Percentiles rank a stretch among this genome's conserved stretches.
Conservation (phyloP, 2,113 vertebrate species). For the Ammodramus savannarum region DNA sequence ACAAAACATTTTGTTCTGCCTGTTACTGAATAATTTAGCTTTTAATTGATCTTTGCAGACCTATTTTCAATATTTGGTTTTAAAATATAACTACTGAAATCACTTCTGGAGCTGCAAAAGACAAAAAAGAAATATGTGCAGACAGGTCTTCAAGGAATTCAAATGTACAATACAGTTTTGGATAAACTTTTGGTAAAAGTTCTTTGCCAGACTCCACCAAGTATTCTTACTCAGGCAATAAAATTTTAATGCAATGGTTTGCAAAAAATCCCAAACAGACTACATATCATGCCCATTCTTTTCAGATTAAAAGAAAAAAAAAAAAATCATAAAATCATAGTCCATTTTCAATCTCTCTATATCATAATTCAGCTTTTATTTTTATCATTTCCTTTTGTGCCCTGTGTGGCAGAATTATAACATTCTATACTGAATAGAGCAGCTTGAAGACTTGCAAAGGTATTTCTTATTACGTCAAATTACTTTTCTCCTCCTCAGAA, state of each 20-base stretch:
- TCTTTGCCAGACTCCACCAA: neutral
- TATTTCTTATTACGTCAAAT: constrained; percentile 6
- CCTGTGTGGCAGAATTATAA: neutral
- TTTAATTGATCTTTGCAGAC: constrained; percentile 16
- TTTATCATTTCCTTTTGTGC: neutral
- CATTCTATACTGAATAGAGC: neutral
- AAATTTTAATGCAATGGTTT: neutral
- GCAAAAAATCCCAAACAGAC: neutral
- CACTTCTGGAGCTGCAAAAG: neutral
- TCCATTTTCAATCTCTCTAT: neutral
- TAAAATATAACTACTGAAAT: neutral
- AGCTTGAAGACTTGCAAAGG: neutral
- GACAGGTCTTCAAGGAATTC: neutral
- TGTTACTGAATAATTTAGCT: neutral
- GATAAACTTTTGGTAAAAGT: neutral
- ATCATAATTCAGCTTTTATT: neutral
- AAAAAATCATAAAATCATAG: neutral
- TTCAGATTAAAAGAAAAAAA: neutral
- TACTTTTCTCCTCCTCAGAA: neutral
- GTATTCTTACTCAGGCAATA: neutral
- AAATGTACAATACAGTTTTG: neutral
- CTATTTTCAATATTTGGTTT: constrained; percentile 34
- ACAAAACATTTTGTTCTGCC: constrained; percentile 7
- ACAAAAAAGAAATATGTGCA: neutral
- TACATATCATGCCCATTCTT: neutral